These are phyloP conservation scores for Parelbella ahira DNA, from an alignment of 2,888 invertebrate species.

Conservation along the genomic window DNA sequence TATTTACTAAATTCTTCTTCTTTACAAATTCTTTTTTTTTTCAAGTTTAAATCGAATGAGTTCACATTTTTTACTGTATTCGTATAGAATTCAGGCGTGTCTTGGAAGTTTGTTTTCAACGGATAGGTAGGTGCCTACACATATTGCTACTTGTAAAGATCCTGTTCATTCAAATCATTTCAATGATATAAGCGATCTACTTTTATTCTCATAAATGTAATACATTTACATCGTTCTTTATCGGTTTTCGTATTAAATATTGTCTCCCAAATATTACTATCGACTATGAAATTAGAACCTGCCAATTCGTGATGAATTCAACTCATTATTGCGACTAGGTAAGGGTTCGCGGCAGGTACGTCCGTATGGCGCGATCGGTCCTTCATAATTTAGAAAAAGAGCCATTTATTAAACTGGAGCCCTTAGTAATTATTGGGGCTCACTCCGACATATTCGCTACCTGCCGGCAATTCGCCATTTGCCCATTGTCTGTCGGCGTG, in stretches of 20 bases:
- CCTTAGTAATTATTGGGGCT: conserved; percentile 74
- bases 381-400: conserved; percentile 76
- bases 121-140: no score
- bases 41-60: conserved; percentile 18
- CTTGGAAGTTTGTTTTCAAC: no score
- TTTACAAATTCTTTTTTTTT: conserved; percentile 12
- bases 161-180: no score
- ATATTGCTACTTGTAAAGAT: no score
- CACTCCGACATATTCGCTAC: conserved; percentile 77
- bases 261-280: no score
- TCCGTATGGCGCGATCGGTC: conserved; percentile 76
- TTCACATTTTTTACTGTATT: conserved; percentile 36
- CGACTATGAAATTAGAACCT: conserved; percentile 5
- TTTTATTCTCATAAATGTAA: no score
- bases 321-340: conserved; percentile 56
- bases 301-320: conserved; percentile 35
- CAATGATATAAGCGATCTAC: no score
- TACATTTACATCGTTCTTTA: no score
- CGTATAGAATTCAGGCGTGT: no score
- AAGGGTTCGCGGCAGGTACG: conserved; percentile 75
- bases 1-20: conserved; percentile 25
- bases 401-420: conserved; percentile 78
- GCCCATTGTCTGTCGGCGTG: conserved; percentile 78
- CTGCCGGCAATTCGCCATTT: conserved; percentile 79
- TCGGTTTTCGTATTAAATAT: no score